phyloP scores from a whole-genome alignment of 30 jellyfish, hydroid and myxozoan genomes.

The Sanderia malayensis region DNA sequence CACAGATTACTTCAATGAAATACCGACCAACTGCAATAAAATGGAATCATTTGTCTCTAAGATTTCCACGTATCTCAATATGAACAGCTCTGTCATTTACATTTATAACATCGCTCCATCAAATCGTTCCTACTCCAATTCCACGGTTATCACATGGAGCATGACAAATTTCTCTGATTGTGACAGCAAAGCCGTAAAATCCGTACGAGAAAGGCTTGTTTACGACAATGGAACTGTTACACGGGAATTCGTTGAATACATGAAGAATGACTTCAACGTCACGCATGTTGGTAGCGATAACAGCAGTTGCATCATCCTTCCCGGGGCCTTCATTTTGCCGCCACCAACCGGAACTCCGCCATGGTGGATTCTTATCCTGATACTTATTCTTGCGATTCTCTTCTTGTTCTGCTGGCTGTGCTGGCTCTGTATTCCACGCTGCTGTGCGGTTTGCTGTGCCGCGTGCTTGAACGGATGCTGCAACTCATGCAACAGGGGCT shows the following conservation, averaged over 20 bases:
- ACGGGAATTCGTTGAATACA: conserved; percentile 6
- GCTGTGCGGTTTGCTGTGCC: conserved; percentile 50
- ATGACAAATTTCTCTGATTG: conserved; percentile 45
- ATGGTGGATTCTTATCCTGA: conserved; percentile 55
- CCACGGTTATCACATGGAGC: conserved; percentile 57
- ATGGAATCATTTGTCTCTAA: conserved; percentile 21
- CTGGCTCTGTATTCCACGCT: conserved; percentile 67
- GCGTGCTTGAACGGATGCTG: conserved; percentile 54
- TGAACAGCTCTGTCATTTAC: conserved; percentile 17
- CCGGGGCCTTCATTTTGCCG: conserved; percentile 22
- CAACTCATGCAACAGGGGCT: conserved; percentile 40
- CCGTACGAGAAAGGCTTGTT: conserved; percentile 26
- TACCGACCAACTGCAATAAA: conserved; percentile 34
- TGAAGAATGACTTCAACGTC: conserved; percentile 38
- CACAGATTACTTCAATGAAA: conserved; percentile 4
- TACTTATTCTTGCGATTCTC: conserved; percentile 47
- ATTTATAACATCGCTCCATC: conserved; percentile 27
- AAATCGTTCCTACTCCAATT: not conserved
- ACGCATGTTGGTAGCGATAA: conserved; percentile 24
- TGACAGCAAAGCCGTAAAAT: conserved; percentile 21
- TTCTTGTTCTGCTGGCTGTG: conserved; percentile 56
- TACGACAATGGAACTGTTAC: conserved; percentile 44
- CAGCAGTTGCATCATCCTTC: conserved; percentile 7
- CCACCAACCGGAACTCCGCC: conserved; percentile 23
- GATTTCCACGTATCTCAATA: conserved; percentile 32